phyloP scores from a whole-genome alignment of 2,888 invertebrate species.

The Pterostichus niger region DNA sequence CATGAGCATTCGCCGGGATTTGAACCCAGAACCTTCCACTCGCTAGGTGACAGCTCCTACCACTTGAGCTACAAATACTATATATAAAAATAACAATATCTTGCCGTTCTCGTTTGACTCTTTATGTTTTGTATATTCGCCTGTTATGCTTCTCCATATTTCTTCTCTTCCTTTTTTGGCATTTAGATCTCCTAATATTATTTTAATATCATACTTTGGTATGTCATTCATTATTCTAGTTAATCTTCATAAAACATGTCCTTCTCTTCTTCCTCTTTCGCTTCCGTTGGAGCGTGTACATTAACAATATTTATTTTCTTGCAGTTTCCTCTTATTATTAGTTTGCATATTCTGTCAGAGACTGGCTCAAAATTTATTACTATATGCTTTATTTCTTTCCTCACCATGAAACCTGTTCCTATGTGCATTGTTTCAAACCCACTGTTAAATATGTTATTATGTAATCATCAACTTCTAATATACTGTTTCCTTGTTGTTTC shows the following conservation, averaged over 20 bases:
- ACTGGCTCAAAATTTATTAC: constrained; percentile 60
- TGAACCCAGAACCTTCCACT: no score
- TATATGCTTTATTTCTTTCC: not conserved
- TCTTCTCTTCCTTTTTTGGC: not conserved
- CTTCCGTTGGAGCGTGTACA: constrained; percentile 67
- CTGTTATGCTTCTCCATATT: not conserved
- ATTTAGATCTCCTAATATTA: constrained; percentile 65
- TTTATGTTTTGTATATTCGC: constrained; percentile 12
- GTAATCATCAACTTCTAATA: no score
- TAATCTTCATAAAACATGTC: constrained; percentile 67
- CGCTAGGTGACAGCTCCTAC: no score
- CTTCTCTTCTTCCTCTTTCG: constrained; percentile 63
- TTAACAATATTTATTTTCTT: constrained; percentile 66
- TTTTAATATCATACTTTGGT: constrained; percentile 63
- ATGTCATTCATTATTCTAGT: constrained; percentile 33
- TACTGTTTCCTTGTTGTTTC: no score
- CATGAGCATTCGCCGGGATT: no score
- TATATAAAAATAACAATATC: no score
- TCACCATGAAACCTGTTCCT: not conserved
- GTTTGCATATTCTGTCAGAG: constrained; percentile 65
- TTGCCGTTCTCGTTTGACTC: not conserved
- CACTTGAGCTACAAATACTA: no score
- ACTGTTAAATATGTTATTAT: no score
- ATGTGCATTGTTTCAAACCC: no score
- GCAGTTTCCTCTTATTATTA: constrained; percentile 66